Evolutionary conservation across 2,113 vertebrate species (phyloP).

Genomic region (Seriola quinqueradiata): DNA sequence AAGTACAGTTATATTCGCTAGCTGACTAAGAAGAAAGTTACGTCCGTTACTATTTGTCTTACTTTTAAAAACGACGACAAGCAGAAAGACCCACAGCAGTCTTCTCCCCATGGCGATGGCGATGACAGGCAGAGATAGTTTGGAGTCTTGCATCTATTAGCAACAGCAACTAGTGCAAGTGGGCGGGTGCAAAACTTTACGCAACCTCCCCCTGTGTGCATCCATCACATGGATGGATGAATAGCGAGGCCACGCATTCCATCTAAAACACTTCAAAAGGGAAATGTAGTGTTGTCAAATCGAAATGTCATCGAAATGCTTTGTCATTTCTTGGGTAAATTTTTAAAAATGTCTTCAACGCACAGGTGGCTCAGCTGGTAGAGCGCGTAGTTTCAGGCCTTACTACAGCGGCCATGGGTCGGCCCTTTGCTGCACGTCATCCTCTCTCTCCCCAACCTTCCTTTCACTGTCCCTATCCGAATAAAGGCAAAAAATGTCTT

Average conservation of each 20-base stretch:
- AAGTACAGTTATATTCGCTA: neutral
- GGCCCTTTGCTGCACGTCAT: too few relatives aligned
- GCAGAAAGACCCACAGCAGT: neutral
- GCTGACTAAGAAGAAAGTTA: too few relatives aligned
- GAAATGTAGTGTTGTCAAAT: neutral
- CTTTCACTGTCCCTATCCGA: too few relatives aligned
- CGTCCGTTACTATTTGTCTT: neutral
- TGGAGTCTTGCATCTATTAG: neutral
- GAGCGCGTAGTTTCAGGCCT: too few relatives aligned
- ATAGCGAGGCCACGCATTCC: conserved; percentile 20
- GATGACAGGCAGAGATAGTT: neutral
- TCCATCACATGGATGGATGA: conserved; percentile 27
- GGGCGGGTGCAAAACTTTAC: conserved; percentile 38
- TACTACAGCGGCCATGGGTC: too few relatives aligned
- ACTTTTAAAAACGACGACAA: conserved; percentile 58
- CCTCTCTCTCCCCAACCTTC: too few relatives aligned
- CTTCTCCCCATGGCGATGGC: conserved; percentile 45
- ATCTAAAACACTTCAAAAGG: neutral
- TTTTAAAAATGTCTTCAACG: too few relatives aligned
- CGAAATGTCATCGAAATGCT: neutral
- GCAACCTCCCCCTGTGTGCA: conserved; percentile 9
- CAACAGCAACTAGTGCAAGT: conserved; percentile 39
- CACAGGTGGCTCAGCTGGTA: neutral
- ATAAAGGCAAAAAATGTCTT: neutral
- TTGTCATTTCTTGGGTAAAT: neutral